Evolutionary conservation across 2,888 invertebrate species (phyloP), one percentile per base, ranked within the genome.

Genomic region (Drosophila prolongata): DNA sequence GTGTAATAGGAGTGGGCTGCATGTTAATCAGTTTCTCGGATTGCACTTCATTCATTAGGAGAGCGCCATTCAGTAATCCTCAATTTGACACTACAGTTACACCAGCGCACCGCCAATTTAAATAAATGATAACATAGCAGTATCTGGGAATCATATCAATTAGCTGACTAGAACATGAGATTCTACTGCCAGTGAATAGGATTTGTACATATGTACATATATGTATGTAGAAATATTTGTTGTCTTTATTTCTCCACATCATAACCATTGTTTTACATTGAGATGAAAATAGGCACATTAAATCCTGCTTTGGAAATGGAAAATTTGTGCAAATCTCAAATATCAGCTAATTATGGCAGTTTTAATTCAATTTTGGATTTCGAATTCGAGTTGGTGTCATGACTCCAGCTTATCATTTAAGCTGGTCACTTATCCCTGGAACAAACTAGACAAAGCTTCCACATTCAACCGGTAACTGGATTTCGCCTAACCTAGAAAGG

Each of bases 91-190:
- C 37, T 37, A 16, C 43, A 13, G 19, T 19, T 4, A 24, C 42
- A 16, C 19, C 14, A 46, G 13, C 43, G 24, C 37, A 30, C 6
- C 24, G 34, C 42, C 79, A 83, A 83, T 87, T 87, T 75, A 79
- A 81, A 77, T 78, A 85, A 87, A 83, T 83, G 79, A 84, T 71
- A 60, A 77, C 58, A 34, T 43, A 52, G 75, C 57, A 66, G 44
- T 47, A 55, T 67, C 44, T 47, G 66, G 72, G 68, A 84, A 76
- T 87, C 30, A 6, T 30, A 30, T 6, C 2, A 30, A 30, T 30
- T 30, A 8, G 30, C 30, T 30, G 6, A 8, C 30, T 76, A 6
- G 16, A 55, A 34, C 16, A 11, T 10, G 16, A 6, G 11, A 16
- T 10, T 65, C 67, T 64, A 65, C 13, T 16, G 11, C 11, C 10